Conservation (phyloP, 1,140 invertebrate species). For the Lepidurus arcticus region DNA sequence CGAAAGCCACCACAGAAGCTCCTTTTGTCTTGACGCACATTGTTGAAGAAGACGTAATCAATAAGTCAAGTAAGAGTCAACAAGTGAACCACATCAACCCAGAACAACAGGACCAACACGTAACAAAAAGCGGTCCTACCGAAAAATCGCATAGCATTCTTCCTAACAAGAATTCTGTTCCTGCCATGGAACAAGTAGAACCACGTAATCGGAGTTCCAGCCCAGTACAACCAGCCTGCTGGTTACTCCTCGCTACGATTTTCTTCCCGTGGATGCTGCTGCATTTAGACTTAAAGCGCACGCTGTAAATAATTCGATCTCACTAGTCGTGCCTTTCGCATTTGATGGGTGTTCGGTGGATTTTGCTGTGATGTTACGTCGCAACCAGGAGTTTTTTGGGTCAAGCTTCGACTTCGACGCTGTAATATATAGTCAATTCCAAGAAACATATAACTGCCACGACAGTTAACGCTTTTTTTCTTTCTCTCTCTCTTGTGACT, state of each 20-base stretch:
- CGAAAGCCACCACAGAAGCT: neutral
- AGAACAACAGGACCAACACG: neutral
- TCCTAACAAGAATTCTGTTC: neutral
- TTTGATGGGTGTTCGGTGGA: neutral
- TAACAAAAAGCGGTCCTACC: neutral
- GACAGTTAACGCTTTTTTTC: neutral
- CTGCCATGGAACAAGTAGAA: neutral
- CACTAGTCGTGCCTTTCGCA: conserved; percentile 12
- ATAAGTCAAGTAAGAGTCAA: neutral
- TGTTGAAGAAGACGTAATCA: neutral
- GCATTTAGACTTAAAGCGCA: neutral
- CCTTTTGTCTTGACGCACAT: neutral
- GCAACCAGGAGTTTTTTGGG: neutral
- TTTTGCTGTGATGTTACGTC: conserved; percentile 21
- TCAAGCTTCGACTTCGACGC: conserved; percentile 13
- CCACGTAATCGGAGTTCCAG: neutral
- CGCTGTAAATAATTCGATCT: conserved; percentile 14
- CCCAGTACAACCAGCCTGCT: neutral
- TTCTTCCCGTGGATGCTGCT: conserved; percentile 1
- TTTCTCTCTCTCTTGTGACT: neutral
- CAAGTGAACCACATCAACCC: neutral
- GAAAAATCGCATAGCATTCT: neutral
- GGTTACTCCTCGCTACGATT: neutral
- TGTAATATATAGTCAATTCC: conserved; percentile 22
- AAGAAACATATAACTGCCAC: neutral